Base-by-base conservation (phyloP, 2,113 vertebrate genomes). In the Dolichotis patagonum region DNA sequence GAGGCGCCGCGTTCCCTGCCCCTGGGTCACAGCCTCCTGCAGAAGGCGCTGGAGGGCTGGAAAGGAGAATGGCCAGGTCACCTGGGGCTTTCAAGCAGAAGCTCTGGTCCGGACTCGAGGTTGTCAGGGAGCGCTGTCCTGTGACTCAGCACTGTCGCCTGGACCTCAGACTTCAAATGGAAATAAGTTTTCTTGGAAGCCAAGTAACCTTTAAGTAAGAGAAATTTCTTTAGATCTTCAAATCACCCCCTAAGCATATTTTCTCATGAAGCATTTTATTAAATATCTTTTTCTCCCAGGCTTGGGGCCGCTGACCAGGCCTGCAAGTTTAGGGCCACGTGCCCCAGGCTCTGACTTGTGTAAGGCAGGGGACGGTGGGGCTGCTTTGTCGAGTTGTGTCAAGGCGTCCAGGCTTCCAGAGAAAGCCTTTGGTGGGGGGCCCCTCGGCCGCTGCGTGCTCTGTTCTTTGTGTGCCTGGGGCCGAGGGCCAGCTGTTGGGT, bases 1-100 rank as follows among this genome's bases (percentile, higher is more conserved):
- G 11, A 19, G 2, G 3, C 8, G 35, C 46, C 5, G 1, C 19
- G 0, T 17, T 35, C 83, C 35, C 52, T 4, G 0, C 24, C 46
- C 0, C 32, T 11, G 0, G 4, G 43, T 7, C 94, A 35, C 41
- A 41, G 22, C 12, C 0, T 10, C 26, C 63, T 58, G 35, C 58
- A 35, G 4, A 14, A 4, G 24, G 71, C n/a, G 8, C 43, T 28
- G 54, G 69, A 38, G 32, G 26, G 12, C 26, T 30, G 52, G 46
- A 56, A 35, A 58, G 24, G 1, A 10, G 85, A 19, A 3, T 22
- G 30, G 30, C 30, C 20, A 30, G 8, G 32, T 83, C 13, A 4
- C 2, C 2, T 13, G 35, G 24, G n/a, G 26, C 62, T 30, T 54
- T 7, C 19, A 14, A 30, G 35, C 63, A 62, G 69, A 54, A 56